Percentiles rank a stretch among this genome's conserved stretches.
phyloP scores from a whole-genome alignment of 2,797 vertebrate species.

The Melanotaenia trifasciata region DNA sequence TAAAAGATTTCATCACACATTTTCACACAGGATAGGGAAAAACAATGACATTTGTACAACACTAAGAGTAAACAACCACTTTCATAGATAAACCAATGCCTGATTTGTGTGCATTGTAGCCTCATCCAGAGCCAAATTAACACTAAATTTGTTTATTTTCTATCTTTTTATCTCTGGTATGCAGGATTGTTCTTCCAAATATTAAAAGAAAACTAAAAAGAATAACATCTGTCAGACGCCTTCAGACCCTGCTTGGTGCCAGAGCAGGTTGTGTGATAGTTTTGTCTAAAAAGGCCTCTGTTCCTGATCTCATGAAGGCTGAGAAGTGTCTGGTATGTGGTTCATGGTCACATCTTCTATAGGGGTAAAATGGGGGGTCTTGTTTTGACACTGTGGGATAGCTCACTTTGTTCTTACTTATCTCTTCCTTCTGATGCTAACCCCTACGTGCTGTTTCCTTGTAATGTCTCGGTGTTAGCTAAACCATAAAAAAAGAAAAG shows the following conservation, averaged over 20 bases:
- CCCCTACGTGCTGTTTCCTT: constrained; percentile 35
- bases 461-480: constrained; percentile 51
- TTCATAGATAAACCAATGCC: too few relatives aligned
- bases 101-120: too few relatives aligned
- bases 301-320: constrained; percentile 57
- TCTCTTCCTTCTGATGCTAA: constrained; percentile 57
- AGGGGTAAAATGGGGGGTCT: constrained; percentile 67
- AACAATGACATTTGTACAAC: too few relatives aligned
- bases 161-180: too few relatives aligned
- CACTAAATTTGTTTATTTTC: too few relatives aligned
- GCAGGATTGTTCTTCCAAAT: not conserved
- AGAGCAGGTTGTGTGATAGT: constrained; percentile 56
- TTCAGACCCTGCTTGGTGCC: constrained; percentile 27
- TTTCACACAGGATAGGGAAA: too few relatives aligned
- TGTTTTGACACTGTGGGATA: constrained; percentile 79
- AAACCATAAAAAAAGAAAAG: constrained; percentile 6
- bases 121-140: too few relatives aligned
- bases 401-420: constrained; percentile 80
- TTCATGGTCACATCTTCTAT: constrained; percentile 54
- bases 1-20: too few relatives aligned
- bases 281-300: constrained; percentile 69
- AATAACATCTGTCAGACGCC: constrained; percentile 14
- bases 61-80: too few relatives aligned
- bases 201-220: not conserved
- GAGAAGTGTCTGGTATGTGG: constrained; percentile 59